phyloP scores from a whole-genome alignment of 2,888 invertebrate genomes.

The Octonoba sinensis region DNA sequence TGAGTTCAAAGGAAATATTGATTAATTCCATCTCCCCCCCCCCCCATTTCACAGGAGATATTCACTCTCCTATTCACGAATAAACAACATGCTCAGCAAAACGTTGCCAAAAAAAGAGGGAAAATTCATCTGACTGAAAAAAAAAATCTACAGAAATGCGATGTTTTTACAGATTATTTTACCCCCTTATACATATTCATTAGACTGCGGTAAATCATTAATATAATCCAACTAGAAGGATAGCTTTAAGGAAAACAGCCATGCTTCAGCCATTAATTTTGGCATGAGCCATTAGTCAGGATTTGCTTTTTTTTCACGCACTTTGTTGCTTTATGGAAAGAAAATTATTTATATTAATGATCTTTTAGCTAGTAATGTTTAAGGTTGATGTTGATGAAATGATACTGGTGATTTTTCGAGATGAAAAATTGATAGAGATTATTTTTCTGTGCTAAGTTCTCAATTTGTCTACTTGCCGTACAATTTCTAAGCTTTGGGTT shows the following conservation, averaged over 20 bases:
- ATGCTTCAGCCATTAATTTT: slow-evolving; percentile 50
- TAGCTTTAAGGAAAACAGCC: slow-evolving; percentile 42
- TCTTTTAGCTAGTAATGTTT: slow-evolving; percentile 43
- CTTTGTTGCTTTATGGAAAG: slow-evolving; percentile 44
- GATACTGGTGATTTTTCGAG: slow-evolving; percentile 27
- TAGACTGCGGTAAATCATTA: slow-evolving; percentile 51
- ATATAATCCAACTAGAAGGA: slow-evolving; percentile 47
- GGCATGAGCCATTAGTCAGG: slow-evolving; percentile 44
- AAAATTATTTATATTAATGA: slow-evolving; percentile 59
- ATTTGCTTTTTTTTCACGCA: slow-evolving; percentile 45
- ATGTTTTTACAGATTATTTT: slow-evolving; percentile 47
- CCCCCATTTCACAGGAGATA: not conserved
- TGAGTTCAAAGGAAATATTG: slow-evolving; percentile 13
- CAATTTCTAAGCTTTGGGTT: not conserved
- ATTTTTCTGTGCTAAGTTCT: not conserved
- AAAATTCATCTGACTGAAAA: not conserved
- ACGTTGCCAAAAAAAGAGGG: slow-evolving; percentile 25
- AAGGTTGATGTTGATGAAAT: slow-evolving; percentile 29
- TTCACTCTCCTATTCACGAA: not conserved
- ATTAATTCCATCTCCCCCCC: slow-evolving; percentile 19
- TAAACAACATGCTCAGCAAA: slow-evolving; percentile 28
- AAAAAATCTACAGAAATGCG: slow-evolving; percentile 44
- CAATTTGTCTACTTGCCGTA: not conserved
- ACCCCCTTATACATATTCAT: slow-evolving; percentile 54
- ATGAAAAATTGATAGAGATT: slow-evolving; percentile 14